A percentile compares a stretch with the other conserved stretches of the same genome.
These are phyloP conservation scores for Drosophila nigricruria DNA, from an alignment of 2,888 invertebrate species.

Conservation along the genomic window DNA sequence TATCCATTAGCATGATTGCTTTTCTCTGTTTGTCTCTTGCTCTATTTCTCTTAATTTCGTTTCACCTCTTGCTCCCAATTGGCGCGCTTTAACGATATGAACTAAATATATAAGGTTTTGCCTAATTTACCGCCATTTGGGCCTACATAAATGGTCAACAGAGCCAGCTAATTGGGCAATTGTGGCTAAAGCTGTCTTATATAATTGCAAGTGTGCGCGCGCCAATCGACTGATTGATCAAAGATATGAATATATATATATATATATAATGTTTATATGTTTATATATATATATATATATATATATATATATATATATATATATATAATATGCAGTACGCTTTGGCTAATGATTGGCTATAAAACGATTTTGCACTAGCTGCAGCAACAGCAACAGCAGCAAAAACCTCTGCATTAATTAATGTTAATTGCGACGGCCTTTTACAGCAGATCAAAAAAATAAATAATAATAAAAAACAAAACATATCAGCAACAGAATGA, in stretches of 20 bases:
- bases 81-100: constrained; percentile 8
- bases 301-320: constrained; percentile 1
- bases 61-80: neutral
- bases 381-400: constrained; percentile 9
- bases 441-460: constrained; percentile 29
- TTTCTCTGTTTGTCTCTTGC: neutral
- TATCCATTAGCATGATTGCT: no score
- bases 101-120: constrained; percentile 26
- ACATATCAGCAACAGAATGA: neutral
- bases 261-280: neutral
- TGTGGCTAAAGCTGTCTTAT: constrained; percentile 36
- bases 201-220: constrained; percentile 40
- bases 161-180: constrained; percentile 53
- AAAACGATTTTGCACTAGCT: constrained; percentile 26
- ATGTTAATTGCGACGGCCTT: constrained; percentile 63
- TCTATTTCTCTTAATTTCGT: neutral
- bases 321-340: constrained; percentile 1
- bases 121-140: constrained; percentile 46
- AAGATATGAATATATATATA: constrained; percentile 2
- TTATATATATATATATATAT: constrained; percentile 1
- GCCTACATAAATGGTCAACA: constrained; percentile 40
- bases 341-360: constrained; percentile 23
- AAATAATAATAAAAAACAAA: neutral
- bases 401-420: constrained; percentile 60
- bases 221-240: constrained; percentile 13